Evolutionary conservation across 2,113 vertebrate species (phyloP), one percentile per base, ranked within the genome.

Genomic region (Platycercus adscitus): DNA sequence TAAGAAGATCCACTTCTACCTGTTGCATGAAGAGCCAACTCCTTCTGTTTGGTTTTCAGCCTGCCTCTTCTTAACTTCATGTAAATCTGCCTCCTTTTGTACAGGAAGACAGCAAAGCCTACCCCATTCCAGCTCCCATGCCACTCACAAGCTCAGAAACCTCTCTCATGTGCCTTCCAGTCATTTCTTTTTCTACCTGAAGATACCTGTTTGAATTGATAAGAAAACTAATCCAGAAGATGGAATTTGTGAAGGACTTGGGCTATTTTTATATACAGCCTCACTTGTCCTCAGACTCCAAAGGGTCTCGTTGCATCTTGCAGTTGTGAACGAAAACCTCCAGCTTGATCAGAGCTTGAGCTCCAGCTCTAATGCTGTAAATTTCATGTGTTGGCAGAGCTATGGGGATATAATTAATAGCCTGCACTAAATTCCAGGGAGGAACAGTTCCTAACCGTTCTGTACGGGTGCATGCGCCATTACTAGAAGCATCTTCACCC

Each of bases 381-480:
- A 47, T 11, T 8, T 69, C 56, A 76, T 6, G 6, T 7, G 9
- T 25, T 96, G 96, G 84, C 95, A 95, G 86, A 91, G 86, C 39
- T 95, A n/a, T 41, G 24, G 69, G 69, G 83, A 29, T 91, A 95
- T 95, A 93, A 97, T 95, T 95, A 95, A 96, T 92, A 87, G 89
- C 60, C 77, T 93, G 83, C 44, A 50, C 83, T 91, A 63, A 55
- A 78, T 86, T 69, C 70, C 78, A 61, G 61, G 89, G 65, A 97
- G 89, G 86, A 95, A 95, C 89, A 61, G 95, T 95, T 93, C 94
- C 93, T 96, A 89, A 95, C 65, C 47, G 12, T 88, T 88, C 70
- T 0, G 13, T 95, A 91, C 8, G 12, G 4, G 4, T 77, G 69
- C 81, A 91, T 86, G 86, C 89, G 73, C 73, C 86, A 72, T 93